These are phyloP conservation scores for Epinephelus moara DNA, from an alignment of 2,113 vertebrate genomes.

Conservation along the genomic window DNA sequence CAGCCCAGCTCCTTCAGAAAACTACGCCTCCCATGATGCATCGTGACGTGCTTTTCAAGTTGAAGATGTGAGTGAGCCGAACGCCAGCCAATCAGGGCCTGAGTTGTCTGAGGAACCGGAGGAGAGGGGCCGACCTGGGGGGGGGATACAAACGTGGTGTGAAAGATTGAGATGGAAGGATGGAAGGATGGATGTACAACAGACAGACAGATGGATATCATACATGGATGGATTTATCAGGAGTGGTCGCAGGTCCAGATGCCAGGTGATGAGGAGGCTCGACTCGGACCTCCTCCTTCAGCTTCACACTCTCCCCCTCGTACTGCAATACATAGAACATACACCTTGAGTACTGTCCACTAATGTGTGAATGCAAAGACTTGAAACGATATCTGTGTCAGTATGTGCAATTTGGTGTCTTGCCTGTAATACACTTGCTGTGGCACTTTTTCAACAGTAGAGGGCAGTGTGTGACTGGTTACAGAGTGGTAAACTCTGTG, in stretches of 20 bases:
- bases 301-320: conserved; percentile 51
- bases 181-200: neutral
- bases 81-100: conserved; percentile 92
- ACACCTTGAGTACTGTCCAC: neutral
- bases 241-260: conserved; percentile 32
- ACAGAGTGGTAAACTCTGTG: neutral
- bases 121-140: conserved; percentile 87
- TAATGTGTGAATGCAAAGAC: neutral
- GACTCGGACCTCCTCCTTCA: conserved; percentile 26
- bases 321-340: conserved; percentile 52
- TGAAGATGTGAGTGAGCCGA: conserved; percentile 80
- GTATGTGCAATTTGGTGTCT: neutral
- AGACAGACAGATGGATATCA: neutral
- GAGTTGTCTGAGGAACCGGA: conserved; percentile 87
- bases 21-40: conserved; percentile 82
- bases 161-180: neutral
- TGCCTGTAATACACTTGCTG: neutral
- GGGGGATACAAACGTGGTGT: neutral
- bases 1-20: conserved; percentile 82
- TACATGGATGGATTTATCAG: conserved; percentile 61
- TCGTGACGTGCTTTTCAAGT: conserved; percentile 75
- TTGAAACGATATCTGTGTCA: too few relatives aligned
- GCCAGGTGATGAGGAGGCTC: conserved; percentile 39
- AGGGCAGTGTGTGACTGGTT: neutral
- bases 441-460: neutral